Conservation (phyloP, 2,113 vertebrate genomes). For the Oryctolagus cuniculus region mOryCun1.1 NC_091432.1:54671001-54671500, state of each 20-base stretch:
- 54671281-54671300: neutral
- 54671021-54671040: neutral
- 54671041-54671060: neutral
- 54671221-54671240: neutral
- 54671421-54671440: neutral
- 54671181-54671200: neutral
- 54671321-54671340: neutral
- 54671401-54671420: neutral
- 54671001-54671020: conserved; percentile 20
- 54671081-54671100: neutral
- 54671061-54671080: conserved; percentile 12
- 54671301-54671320: conserved; percentile 29
- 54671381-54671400: neutral
- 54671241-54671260: neutral
- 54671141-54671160: neutral
- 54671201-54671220: neutral
- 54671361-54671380: neutral
- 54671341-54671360: neutral
- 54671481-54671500: neutral
- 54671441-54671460: neutral
- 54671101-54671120: conserved; percentile 24
- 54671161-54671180: neutral
- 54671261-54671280: neutral
- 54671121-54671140: neutral
- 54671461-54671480: neutral